These are phyloP conservation scores for Discoglossus pictus DNA, from an alignment of 2,797 vertebrate species.

Conservation along the genomic window DNA sequence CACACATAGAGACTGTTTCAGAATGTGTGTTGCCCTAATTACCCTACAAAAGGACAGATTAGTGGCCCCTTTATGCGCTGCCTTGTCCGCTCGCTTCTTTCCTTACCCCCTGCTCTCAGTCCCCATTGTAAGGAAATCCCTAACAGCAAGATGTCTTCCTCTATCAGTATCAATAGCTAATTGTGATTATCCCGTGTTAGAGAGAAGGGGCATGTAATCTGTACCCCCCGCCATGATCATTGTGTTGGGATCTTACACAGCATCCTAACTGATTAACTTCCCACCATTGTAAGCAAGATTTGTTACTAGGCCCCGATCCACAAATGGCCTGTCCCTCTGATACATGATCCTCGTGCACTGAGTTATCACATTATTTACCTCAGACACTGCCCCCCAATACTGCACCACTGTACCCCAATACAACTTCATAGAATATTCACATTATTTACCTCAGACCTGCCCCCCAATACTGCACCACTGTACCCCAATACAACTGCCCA, in stretches of 20 bases:
- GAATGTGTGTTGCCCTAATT: slow-evolving; percentile 42
- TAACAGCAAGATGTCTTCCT: slow-evolving; percentile 45
- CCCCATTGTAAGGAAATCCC: slow-evolving; percentile 38
- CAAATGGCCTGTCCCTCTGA: too few relatives aligned
- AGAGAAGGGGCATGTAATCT: slow-evolving; percentile 25
- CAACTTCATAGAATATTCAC: too few relatives aligned
- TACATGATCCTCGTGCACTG: too few relatives aligned
- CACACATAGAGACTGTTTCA: slow-evolving; percentile 34
- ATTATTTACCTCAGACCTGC: too few relatives aligned
- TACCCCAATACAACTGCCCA: too few relatives aligned
- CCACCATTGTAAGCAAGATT: too few relatives aligned
- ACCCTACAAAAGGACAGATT: slow-evolving; percentile 49
- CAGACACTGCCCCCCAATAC: too few relatives aligned
- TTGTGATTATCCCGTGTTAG: slow-evolving; percentile 38
- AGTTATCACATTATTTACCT: too few relatives aligned
- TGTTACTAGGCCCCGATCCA: too few relatives aligned
- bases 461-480: too few relatives aligned
- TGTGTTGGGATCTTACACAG: neutral
- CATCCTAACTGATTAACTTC: slow-evolving; percentile 3
- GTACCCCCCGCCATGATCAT: slow-evolving; percentile 12
- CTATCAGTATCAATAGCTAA: slow-evolving; percentile 40
- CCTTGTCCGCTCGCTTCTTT: slow-evolving; percentile 31
- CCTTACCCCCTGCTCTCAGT: slow-evolving; percentile 19
- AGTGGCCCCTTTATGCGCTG: slow-evolving; percentile 32
- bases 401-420: too few relatives aligned